phyloP scores from a whole-genome alignment of 2,797 vertebrate genomes.

The Anolis apletophallus region DNA sequence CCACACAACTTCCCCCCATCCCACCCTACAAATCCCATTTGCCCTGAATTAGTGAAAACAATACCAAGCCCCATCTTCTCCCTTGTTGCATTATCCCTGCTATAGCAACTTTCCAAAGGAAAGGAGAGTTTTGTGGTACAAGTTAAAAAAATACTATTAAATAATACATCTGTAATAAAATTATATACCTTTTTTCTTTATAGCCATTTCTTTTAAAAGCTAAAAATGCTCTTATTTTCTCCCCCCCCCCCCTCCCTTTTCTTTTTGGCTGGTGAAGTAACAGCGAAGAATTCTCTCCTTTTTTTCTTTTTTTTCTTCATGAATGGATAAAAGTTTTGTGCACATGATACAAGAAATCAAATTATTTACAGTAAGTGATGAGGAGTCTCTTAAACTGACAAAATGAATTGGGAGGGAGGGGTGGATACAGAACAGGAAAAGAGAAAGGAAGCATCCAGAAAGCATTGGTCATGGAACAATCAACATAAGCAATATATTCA shows the following conservation, averaged over 20 bases:
- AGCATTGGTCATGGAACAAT: slow-evolving; percentile 67
- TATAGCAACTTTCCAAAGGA: slow-evolving; percentile 35
- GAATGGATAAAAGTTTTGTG: slow-evolving; percentile 50
- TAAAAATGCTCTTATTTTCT: slow-evolving; percentile 45
- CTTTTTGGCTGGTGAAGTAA: slow-evolving; percentile 63
- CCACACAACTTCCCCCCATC: neutral
- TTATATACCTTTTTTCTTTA: slow-evolving; percentile 67
- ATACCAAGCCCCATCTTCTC: neutral
- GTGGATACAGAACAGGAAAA: slow-evolving; percentile 59
- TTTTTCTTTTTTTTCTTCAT: slow-evolving; percentile 26
- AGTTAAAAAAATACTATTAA: slow-evolving; percentile 74
- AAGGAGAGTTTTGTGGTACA: slow-evolving; percentile 32
- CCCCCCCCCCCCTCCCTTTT: neutral
- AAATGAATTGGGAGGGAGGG: slow-evolving; percentile 62
- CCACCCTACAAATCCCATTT: slow-evolving; percentile 35
- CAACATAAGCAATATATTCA: slow-evolving; percentile 43
- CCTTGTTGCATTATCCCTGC: slow-evolving; percentile 21
- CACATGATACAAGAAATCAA: slow-evolving; percentile 66
- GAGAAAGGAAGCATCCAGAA: slow-evolving; percentile 45
- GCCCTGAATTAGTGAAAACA: slow-evolving; percentile 52
- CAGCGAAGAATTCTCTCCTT: slow-evolving; percentile 58
- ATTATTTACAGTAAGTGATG: slow-evolving; percentile 49
- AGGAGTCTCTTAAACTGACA: slow-evolving; percentile 40
- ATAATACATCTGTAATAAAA: slow-evolving; percentile 76
- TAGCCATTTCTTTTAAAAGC: slow-evolving; percentile 63